Percentiles rank a stretch among this genome's conserved stretches.
Evolutionary conservation across 2,797 vertebrate species (phyloP).

Genomic region (Heterohyrax brucei): DNA sequence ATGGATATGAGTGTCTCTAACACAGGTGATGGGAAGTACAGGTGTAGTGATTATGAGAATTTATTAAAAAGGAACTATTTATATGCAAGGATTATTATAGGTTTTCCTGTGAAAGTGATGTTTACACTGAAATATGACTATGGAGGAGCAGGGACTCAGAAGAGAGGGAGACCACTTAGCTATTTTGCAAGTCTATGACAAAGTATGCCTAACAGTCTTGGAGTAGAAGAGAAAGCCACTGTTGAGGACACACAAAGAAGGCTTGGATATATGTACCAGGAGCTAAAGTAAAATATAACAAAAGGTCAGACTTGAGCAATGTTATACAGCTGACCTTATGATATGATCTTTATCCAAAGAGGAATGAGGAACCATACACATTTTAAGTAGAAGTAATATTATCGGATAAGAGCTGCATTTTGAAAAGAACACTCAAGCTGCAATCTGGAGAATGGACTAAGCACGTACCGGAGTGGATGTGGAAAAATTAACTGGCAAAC

Average conservation of each 20-base stretch:
- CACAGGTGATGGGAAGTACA: not conserved
- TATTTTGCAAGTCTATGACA: not conserved
- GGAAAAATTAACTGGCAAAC: not conserved
- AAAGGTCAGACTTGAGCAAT: not conserved
- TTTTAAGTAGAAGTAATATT: constrained; percentile 2
- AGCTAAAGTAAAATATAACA: not conserved
- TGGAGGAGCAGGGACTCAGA: not conserved
- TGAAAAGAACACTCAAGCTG: not conserved
- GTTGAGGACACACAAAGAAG: not conserved
- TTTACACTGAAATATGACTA: not conserved
- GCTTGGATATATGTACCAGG: not conserved
- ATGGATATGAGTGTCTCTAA: not conserved
- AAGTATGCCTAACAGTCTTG: not conserved
- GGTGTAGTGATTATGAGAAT: not conserved
- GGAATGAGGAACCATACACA: not conserved
- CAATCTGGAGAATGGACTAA: not conserved
- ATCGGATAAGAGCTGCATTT: constrained; percentile 18
- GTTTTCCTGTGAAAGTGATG: not conserved
- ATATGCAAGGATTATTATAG: not conserved
- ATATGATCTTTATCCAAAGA: constrained; percentile 7
- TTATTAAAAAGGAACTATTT: not conserved
- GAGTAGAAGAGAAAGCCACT: not conserved
- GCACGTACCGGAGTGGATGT: not conserved
- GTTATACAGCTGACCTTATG: not conserved
- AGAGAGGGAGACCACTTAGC: not conserved